Conservation (phyloP, 2,113 vertebrate genomes). For the Pimephales promelas region DNA sequence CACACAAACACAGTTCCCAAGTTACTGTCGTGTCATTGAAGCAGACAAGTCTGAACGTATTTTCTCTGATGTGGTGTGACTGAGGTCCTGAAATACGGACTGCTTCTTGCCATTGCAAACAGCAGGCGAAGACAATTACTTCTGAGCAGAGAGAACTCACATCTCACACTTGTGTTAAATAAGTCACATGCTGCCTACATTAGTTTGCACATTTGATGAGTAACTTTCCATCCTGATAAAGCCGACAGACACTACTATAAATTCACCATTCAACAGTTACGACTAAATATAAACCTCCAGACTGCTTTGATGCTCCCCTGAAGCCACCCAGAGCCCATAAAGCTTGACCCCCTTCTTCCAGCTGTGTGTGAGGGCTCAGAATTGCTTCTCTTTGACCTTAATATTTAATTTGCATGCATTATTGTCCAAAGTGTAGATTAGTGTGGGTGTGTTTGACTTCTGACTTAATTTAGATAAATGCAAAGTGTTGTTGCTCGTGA, state of each 20-base stretch:
- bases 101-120: constrained; percentile 10
- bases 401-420: constrained; percentile 52
- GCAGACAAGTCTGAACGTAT: background rate
- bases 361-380: background rate
- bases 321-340: constrained; percentile 2
- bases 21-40: background rate
- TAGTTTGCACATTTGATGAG: constrained; percentile 16
- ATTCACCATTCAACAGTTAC: background rate
- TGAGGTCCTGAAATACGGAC: background rate
- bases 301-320: background rate
- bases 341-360: background rate
- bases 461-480: background rate
- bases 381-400: constrained; percentile 32
- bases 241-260: background rate
- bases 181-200: background rate
- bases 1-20: background rate
- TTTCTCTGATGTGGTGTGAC: background rate
- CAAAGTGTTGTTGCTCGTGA: background rate
- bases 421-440: constrained; percentile 38
- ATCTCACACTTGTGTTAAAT: constrained; percentile 12
- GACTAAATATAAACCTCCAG: background rate
- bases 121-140: constrained; percentile 8
- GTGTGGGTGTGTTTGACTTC: constrained; percentile 12
- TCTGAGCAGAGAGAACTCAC: background rate
- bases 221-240: background rate